Percentiles rank a stretch among this genome's conserved stretches.
These are phyloP conservation scores for Oriolus oriolus DNA, from an alignment of 2,113 vertebrate genomes.

Conservation along the genomic window DNA sequence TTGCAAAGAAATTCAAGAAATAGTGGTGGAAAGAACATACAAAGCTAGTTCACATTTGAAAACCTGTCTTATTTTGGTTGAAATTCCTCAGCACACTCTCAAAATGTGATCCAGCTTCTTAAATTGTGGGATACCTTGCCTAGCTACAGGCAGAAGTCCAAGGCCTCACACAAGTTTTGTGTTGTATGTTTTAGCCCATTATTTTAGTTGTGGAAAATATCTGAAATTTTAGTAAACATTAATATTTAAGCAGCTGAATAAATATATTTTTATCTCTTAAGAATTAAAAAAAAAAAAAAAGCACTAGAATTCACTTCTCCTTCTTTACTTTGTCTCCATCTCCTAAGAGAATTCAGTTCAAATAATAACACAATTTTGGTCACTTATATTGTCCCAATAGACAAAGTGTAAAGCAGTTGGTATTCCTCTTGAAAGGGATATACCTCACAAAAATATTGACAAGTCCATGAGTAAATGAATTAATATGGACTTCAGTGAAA, in stretches of 20 bases:
- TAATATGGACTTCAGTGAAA: not conserved
- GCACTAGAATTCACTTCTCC: not conserved
- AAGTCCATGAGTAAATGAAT: not conserved
- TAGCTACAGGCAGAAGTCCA: not conserved
- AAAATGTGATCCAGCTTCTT: not conserved
- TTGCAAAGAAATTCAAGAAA: not conserved
- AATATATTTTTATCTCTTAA: not conserved
- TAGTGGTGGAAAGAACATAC: fast-evolving
- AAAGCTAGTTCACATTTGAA: not conserved
- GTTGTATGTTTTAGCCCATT: not conserved
- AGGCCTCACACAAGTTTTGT: not conserved
- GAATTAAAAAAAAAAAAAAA: not conserved
- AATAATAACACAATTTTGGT: not conserved
- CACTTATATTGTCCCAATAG: not conserved
- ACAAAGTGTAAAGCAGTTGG: not conserved
- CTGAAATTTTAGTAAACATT: not conserved
- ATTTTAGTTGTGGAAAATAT: not conserved
- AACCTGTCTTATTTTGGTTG: not conserved
- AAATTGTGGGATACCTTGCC: not conserved
- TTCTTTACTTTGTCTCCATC: not conserved
- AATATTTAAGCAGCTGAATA: not conserved
- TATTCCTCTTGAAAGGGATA: not conserved
- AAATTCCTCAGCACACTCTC: not conserved
- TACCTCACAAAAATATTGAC: not conserved
- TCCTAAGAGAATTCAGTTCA: not conserved